Evolutionary conservation across 2,113 vertebrate genomes (phyloP).

Genomic region (Nycticebus coucang): DNA sequence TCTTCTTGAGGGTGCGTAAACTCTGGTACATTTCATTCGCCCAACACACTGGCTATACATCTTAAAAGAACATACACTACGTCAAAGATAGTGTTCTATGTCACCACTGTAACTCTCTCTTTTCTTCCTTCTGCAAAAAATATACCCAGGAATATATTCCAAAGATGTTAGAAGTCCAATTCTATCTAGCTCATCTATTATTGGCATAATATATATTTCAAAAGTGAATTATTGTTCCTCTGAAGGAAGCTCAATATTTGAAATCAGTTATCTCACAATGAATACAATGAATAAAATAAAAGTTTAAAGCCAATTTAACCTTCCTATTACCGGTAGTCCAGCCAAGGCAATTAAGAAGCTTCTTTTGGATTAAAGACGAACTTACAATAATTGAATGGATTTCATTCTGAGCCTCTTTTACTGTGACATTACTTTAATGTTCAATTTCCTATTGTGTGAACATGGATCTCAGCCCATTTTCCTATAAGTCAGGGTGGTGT

Average conservation of each 20-base stretch:
- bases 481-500: background rate
- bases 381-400: background rate
- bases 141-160: background rate
- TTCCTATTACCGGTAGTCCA: conserved; percentile 41
- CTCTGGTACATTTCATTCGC: background rate
- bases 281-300: conserved; percentile 64
- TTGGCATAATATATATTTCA: conserved; percentile 54
- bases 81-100: background rate
- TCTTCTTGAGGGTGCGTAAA: no score
- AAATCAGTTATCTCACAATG: conserved; percentile 69
- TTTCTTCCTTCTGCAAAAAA: conserved; percentile 35
- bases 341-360: conserved; percentile 34
- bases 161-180: conserved; percentile 48
- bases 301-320: conserved; percentile 60
- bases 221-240: conserved; percentile 56
- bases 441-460: background rate
- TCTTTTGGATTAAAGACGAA: conserved; percentile 38
- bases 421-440: background rate
- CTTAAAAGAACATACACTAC: background rate
- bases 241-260: conserved; percentile 68
- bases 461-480: background rate
- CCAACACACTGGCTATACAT: rapidly evolving
- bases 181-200: conserved; percentile 45
- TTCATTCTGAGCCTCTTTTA: conserved; percentile 19
- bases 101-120: background rate